phyloP scores from a whole-genome alignment of 2,113 vertebrate species.

The Trematocara marginatum region DNA sequence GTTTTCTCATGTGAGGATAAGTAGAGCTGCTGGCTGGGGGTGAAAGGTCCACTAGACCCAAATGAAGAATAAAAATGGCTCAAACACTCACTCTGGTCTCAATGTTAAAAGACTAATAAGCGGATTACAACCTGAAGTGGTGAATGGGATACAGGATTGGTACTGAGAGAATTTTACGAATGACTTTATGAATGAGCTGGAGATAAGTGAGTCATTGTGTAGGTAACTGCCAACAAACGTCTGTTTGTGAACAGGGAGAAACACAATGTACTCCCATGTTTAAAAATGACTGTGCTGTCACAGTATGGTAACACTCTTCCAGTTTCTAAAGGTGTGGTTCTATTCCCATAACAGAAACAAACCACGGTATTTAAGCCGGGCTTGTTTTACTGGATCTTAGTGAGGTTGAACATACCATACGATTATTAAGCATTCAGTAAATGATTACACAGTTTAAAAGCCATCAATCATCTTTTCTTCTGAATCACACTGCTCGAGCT shows the following conservation, averaged over 20 bases:
- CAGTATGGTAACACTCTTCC: neutral
- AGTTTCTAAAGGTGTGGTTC: neutral
- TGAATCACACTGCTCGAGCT: neutral
- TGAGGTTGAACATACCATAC: neutral
- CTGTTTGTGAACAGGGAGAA: neutral
- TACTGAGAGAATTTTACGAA: conserved; percentile 16
- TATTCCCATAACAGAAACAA: neutral
- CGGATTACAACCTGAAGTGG: neutral
- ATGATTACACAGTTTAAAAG: neutral
- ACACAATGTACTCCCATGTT: neutral
- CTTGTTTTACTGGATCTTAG: neutral
- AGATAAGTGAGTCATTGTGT: conserved; percentile 1
- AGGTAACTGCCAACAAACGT: neutral
- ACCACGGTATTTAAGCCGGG: no score
- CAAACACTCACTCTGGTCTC: neutral
- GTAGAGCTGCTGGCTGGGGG: neutral
- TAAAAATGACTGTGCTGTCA: neutral
- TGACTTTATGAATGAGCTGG: conserved; percentile 4
- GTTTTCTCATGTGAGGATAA: conserved; percentile 28
- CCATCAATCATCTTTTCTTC: neutral
- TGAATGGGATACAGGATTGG: neutral
- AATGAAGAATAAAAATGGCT: neutral
- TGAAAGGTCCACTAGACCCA: neutral
- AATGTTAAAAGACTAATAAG: neutral
- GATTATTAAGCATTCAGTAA: neutral